Evolutionary conservation across 2,797 vertebrate species (phyloP).

Genomic region (Poeciliopsis turneri): DNA sequence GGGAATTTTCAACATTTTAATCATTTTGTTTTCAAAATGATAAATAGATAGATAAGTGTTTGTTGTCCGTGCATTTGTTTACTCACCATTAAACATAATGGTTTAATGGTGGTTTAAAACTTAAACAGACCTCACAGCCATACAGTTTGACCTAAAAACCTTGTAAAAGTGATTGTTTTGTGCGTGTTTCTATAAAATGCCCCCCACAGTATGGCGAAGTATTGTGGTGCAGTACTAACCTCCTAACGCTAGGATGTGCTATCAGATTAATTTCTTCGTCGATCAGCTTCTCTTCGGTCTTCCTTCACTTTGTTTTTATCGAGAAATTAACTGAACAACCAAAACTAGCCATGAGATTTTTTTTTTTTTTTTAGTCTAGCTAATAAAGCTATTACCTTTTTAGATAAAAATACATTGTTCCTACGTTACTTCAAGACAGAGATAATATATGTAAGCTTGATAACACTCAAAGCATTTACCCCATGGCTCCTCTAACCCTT

Average conservation of each 20-base stretch:
- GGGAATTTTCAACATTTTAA: not conserved
- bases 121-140: not conserved
- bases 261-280: fast-evolving
- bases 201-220: not conserved
- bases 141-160: not conserved
- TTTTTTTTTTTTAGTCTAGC: not conserved
- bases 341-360: constrained; percentile 6
- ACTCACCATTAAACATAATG: not conserved
- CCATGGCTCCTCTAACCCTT: not conserved
- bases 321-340: constrained; percentile 44
- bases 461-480: fast-evolving
- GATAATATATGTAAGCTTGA: fast-evolving
- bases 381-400: not conserved
- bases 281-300: not conserved
- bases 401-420: not conserved
- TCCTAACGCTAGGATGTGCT: constrained; percentile 2
- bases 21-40: not conserved
- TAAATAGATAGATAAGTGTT: not conserved
- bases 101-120: too few species aligned
- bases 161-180: not conserved
- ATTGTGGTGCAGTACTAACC: constrained; percentile 19
- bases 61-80: not conserved
- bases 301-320: constrained; percentile 52
- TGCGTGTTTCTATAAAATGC: not conserved
- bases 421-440: fast-evolving